phyloP scores from a whole-genome alignment of 1,140 invertebrate species.

The Heliothis subflexa region DNA sequence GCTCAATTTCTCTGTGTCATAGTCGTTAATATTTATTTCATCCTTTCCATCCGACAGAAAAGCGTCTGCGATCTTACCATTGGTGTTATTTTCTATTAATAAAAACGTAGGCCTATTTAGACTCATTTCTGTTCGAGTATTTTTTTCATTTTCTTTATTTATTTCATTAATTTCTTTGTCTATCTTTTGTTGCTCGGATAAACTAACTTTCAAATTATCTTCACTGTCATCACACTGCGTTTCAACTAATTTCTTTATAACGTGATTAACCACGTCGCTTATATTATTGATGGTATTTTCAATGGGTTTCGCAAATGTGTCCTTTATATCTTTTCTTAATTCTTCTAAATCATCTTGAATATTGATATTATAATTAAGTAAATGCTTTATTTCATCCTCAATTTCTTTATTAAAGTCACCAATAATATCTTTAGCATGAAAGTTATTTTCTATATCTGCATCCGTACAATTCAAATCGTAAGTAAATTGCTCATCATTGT shows the following conservation, averaged over 20 bases:
- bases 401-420: slow-evolving; percentile 87
- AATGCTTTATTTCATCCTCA: slow-evolving; percentile 84
- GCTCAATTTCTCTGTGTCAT: slow-evolving; percentile 75
- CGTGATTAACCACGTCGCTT: slow-evolving; percentile 84
- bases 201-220: slow-evolving; percentile 39
- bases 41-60: slow-evolving; percentile 85
- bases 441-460: slow-evolving; percentile 82
- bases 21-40: slow-evolving; percentile 79
- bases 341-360: slow-evolving; percentile 84
- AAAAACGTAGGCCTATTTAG: slow-evolving; percentile 81
- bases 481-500: slow-evolving; percentile 59
- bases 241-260: slow-evolving; percentile 82
- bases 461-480: slow-evolving; percentile 70
- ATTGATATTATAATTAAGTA: slow-evolving; percentile 81
- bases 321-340: slow-evolving; percentile 83
- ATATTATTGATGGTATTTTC: slow-evolving; percentile 84
- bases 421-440: slow-evolving; percentile 82
- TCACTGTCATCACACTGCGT: slow-evolving; percentile 63
- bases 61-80: slow-evolving; percentile 84
- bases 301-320: slow-evolving; percentile 81
- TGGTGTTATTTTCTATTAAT: slow-evolving; percentile 74
- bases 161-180: slow-evolving; percentile 64
- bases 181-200: slow-evolving; percentile 42
- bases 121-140: slow-evolving; percentile 77
- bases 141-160: slow-evolving; percentile 76